Base-by-base conservation (phyloP, 2,113 vertebrate genomes). In the Dolichallabes microphthalmus region DNA sequence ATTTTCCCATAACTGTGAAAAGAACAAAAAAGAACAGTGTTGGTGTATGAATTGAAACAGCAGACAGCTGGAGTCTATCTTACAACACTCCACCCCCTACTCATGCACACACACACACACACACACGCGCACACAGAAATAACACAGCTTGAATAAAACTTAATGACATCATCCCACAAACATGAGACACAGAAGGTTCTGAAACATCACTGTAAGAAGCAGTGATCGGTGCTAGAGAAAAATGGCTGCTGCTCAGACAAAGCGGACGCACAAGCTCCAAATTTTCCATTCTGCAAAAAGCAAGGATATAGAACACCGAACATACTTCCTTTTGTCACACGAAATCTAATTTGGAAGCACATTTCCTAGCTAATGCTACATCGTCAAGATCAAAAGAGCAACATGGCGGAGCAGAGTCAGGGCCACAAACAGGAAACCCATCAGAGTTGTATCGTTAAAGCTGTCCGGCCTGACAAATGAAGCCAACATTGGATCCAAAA, bases 1-100 rank as follows among this genome's bases (percentile, higher is more conserved):
- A 99, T 99, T 96, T 99, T 99, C 87, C 98, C 98, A 88, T 98
- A 99, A 94, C 98, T 99, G 91, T 57, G 91, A 94, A 93, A 74
- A 73, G 82, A 66, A 77, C 91, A 92, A 90, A 93, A 93, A 82
- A 83, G 76, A 84, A 45, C 71, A 86, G 69, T 68, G 74, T 86
- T 92, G 88, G 88, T 91, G 69, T 89, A 82, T 71, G 77, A 91
- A 88, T 89, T 90, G 87, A 87, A 73, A 83, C 60, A 88, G 85
- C 86, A 93, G 88, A 90, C 88, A 74, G 85, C 88, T 88, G 85
- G 86, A 90, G 92, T 85, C 88, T 83, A 83, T 91, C 90, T 88
- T 88, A 92, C 90, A 91, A 90, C 80, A 86, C 79, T 78, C 76
- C 30, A 55, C 60, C 55, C 85, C 78, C 63, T 63, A 79, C 75